Percentiles rank a stretch among this genome's conserved stretches.
phyloP scores from a whole-genome alignment of 2,888 invertebrate genomes.

The Stenodera caucasica region DNA sequence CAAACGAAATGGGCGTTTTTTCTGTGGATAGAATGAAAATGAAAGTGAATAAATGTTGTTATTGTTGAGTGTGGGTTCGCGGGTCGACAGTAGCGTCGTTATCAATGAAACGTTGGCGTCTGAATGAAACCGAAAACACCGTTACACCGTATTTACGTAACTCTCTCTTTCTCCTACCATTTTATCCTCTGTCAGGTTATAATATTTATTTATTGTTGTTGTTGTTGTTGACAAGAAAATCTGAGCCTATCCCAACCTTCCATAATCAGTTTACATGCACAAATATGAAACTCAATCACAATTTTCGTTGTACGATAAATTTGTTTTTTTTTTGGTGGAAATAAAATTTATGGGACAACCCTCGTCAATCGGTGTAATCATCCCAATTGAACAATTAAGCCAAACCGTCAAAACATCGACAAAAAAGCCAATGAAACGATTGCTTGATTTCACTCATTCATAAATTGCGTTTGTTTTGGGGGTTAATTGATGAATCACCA shows the following conservation, averaged over 20 bases:
- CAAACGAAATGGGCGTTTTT: too few species aligned
- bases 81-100: slow-evolving; percentile 30
- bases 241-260: background rate
- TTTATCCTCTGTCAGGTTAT: background rate
- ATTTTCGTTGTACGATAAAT: too few species aligned
- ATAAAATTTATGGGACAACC: background rate
- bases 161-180: background rate
- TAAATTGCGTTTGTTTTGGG: too few species aligned
- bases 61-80: slow-evolving; percentile 19
- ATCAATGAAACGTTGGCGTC: slow-evolving; percentile 34
- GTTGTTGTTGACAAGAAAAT: background rate
- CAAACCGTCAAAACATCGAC: slow-evolving; percentile 4
- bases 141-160: slow-evolving; percentile 1
- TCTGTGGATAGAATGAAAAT: slow-evolving; percentile 31
- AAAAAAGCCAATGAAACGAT: background rate
- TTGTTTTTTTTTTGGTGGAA: background rate
- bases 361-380: slow-evolving; percentile 6
- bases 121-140: slow-evolving; percentile 35
- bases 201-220: slow-evolving; percentile 7
- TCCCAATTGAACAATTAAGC: slow-evolving; percentile 5
- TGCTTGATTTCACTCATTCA: background rate
- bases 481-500: slow-evolving; percentile 23
- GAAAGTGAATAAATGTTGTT: slow-evolving; percentile 21
- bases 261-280: too few species aligned
- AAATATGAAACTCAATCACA: too few species aligned